Base-by-base conservation (phyloP, 1,140 invertebrate genomes). In the Battus philenor region DNA sequence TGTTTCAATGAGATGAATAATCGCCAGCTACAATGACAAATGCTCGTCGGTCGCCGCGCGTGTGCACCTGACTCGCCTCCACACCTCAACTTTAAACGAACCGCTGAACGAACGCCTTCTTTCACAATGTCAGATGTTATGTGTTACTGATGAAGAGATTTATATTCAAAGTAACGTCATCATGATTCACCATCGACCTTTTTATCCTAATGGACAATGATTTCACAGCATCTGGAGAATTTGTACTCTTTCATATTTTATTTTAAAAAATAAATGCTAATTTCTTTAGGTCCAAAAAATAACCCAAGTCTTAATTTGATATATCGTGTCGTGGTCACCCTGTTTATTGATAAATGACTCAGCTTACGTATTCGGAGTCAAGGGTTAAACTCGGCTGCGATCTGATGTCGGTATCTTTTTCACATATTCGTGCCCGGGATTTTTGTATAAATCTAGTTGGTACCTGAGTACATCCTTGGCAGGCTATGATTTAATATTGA, bases 1-100 rank as follows among this genome's bases (percentile, higher is more conserved):
- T 81, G 76, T 81, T 80, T 80, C 80, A 84, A 84, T 82, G 76
- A 78, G 78, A 84, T 84, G 80, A 84, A 78, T 82, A 82, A 84
- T 82, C 67, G 59, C 68, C 59, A 58, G 60, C 33, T 59, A 84
- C 80, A 84, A 74, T 81, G 80, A 84, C 80, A 84, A 84, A 84
- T 84, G 80, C 52, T 52, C 56, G 41, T 54, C 55, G 59, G 51
- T 57, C 56, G 56, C 44, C 66, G 68, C 68, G 71, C 65, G 61
- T 55, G 69, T 72, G 74, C 75, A 84, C 73, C 80, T 79, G 74
- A 61, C 55, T 44, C 41, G 66, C 70, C 59, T 49, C 76, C 80
- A 67, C 73, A 29, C 18, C 18, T 36, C 2, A 9, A 12, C 13
- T 29, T 41, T 27, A 41, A 18, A 41, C 26, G 24, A 10, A 41